Base-by-base conservation (phyloP, 2,113 vertebrate genomes). In the Thalassarche chlororhynchos region DNA sequence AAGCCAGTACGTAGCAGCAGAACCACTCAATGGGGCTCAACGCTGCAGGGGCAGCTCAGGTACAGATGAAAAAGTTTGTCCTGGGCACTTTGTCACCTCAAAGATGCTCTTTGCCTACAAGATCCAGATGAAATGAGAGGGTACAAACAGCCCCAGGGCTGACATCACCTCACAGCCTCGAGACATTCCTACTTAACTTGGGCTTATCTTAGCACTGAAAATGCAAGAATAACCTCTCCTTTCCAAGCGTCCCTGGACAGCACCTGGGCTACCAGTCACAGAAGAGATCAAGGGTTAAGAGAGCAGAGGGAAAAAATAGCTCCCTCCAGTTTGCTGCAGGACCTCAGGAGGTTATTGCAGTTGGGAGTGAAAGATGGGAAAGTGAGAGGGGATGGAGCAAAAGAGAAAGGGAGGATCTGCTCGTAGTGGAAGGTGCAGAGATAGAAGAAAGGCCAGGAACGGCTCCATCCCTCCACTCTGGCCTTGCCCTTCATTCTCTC, bases 221-320 rank as follows among this genome's bases (percentile, higher is more conserved):
- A 75, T 15, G 34, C 75, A 86, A 24, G 83, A 66, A 74, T 71
- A 71, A 78, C 81, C 84, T 94, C 96, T 87, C 46, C 83, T 95
- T 92, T 77, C 80, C 74, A 78, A 7, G 18, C 3, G 2, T 34
- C 46, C 85, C 84, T 20, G 64, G 66, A 19, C 83, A 81, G 84
- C 68, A 78, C 55, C 77, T 82, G 87, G 70, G 74, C 74, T 96
- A 90, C 90, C 87, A 82, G 82, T 57, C 91, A 94, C 69, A 36
- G 54, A 44, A 77, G 64, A 88, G 86, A 80, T 77, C 34, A 74
- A 57, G 64, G 68, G 72, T 86, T 71, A 84, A 57, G 64, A 62
- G 23, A 87, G 72, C 34, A 94, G 60, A 62, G 68, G 0, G 2
- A 70, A 86, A 65, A 54, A 83, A 64, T 7, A 88, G 29, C 60